These are phyloP conservation scores for Petrocephalus schoutedeni DNA, from an alignment of 2,797 vertebrate species.

Conservation along the genomic window DNA sequence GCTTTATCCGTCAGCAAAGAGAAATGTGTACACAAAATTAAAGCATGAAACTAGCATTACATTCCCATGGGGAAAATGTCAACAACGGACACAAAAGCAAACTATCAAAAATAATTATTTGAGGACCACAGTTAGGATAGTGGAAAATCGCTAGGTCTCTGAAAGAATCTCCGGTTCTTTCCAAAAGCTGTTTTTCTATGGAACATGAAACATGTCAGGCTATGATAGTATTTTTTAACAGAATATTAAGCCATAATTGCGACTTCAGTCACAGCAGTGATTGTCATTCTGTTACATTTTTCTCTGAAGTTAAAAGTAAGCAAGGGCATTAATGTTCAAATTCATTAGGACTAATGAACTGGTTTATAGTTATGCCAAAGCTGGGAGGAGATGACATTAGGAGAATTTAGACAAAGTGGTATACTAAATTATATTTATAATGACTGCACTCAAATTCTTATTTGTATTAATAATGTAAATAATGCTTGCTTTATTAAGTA, in stretches of 20 bases:
- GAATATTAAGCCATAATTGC: neutral
- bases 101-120: neutral
- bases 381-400: neutral
- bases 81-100: neutral
- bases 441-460: neutral
- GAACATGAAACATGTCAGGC: neutral
- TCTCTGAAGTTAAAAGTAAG: no score
- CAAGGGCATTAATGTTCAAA: neutral
- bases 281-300: neutral
- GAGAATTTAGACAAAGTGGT: neutral
- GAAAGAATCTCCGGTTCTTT: neutral
- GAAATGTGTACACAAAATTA: neutral
- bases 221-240: neutral
- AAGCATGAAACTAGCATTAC: neutral
- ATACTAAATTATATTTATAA: neutral
- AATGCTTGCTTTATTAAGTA: neutral
- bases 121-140: neutral
- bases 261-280: neutral
- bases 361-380: neutral
- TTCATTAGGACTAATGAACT: slow-evolving; percentile 4
- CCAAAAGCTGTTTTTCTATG: neutral
- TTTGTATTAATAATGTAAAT: neutral
- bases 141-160: neutral
- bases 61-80: neutral
- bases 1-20: neutral